A percentile compares a stretch with the other conserved stretches of the same genome.
Evolutionary conservation across 2,113 vertebrate species (phyloP).

Genomic region (Coturnix japonica): DNA sequence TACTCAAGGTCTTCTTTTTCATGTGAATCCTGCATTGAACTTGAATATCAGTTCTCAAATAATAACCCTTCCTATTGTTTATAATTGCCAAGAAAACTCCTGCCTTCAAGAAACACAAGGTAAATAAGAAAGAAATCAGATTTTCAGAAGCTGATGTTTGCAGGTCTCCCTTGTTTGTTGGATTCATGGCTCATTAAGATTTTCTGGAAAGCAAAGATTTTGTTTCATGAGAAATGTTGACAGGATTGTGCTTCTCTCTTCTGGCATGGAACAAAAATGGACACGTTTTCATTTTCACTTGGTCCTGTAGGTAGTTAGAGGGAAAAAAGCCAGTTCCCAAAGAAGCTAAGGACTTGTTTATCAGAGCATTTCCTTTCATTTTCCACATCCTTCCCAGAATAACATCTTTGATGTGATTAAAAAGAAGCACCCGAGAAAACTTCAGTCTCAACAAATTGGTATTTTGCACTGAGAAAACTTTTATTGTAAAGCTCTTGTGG

Average conservation of each 20-base stretch:
- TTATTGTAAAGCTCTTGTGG: background rate
- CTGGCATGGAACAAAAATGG: background rate
- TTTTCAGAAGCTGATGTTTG: background rate
- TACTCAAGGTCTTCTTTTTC: background rate
- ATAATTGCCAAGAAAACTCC: background rate
- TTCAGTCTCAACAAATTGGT: background rate
- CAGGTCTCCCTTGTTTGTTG: background rate
- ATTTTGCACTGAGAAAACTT: slow-evolving; percentile 7
- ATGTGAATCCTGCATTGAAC: background rate
- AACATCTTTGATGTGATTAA: background rate
- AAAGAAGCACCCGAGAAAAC: background rate
- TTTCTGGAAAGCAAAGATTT: slow-evolving; percentile 2
- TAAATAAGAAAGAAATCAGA: background rate
- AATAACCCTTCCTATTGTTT: background rate
- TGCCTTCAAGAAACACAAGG: background rate
- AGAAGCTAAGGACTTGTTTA: slow-evolving; percentile 9
- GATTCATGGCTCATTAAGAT: background rate
- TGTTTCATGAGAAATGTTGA: background rate
- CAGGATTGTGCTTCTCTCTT: background rate
- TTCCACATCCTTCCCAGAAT: background rate
- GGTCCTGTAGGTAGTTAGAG: background rate
- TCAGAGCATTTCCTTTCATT: slow-evolving; percentile 27
- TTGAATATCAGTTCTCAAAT: background rate
- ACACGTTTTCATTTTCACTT: background rate
- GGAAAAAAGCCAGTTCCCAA: background rate